A percentile compares a stretch with the other conserved stretches of the same genome.
Conservation (phyloP, 2,113 vertebrate genomes). For the Trogon surrucura region DNA sequence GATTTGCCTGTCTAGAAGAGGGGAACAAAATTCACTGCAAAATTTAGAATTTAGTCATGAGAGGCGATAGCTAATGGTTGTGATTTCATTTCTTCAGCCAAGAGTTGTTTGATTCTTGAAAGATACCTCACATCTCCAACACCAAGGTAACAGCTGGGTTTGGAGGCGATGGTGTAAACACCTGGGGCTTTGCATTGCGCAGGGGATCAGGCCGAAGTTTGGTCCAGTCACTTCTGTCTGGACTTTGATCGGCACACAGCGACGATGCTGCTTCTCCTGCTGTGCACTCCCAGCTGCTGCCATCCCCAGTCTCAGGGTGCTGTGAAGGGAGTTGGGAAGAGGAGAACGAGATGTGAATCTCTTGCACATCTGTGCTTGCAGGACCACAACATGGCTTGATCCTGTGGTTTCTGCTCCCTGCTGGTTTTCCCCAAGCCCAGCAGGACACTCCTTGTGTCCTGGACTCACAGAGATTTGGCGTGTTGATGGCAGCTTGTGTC, state of each 20-base stretch:
- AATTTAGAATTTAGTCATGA: not conserved
- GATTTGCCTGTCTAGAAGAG: not conserved
- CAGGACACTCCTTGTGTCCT: not conserved
- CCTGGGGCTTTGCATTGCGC: not conserved
- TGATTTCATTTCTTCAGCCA: not conserved
- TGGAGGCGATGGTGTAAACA: not conserved
- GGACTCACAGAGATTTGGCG: fast-evolving
- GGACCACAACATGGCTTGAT: not conserved
- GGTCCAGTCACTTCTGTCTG: fast-evolving
- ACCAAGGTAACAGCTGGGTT: not conserved
- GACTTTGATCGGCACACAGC: not conserved
- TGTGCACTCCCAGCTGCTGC: not conserved
- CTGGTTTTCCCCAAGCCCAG: not conserved
- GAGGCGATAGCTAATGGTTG: not conserved
- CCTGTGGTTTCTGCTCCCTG: not conserved
- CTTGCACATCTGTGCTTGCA: not conserved
- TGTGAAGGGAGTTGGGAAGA: not conserved
- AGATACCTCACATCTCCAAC: not conserved
- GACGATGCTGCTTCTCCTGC: not conserved
- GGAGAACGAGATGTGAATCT: not conserved
- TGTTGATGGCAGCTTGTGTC: not conserved
- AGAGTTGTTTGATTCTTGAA: not conserved
- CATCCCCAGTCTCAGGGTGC: not conserved
- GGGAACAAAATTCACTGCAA: not conserved
- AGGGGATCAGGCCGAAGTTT: not conserved